These are phyloP conservation scores for Agriotes lineatus DNA, from an alignment of 2,888 invertebrate species.

Conservation along the genomic window DNA sequence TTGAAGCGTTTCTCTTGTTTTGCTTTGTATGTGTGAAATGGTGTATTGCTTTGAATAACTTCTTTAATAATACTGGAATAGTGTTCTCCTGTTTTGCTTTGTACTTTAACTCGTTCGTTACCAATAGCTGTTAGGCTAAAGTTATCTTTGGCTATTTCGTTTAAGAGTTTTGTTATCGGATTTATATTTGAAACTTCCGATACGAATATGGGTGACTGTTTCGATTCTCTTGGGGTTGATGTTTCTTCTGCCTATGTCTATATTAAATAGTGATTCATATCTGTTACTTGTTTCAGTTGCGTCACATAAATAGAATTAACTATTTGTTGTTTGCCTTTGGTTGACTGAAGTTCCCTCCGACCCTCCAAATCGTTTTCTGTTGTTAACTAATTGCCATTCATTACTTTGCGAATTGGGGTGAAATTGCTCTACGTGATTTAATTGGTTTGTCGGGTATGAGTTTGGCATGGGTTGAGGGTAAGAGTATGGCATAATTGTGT, in stretches of 20 bases:
- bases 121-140: conserved; percentile 13
- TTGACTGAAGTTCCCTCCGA: neutral
- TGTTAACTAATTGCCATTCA: neutral
- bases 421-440: too few relatives aligned
- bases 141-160: conserved; percentile 18
- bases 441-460: too few relatives aligned
- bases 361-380: neutral
- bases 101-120: conserved; percentile 13
- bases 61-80: conserved; percentile 17
- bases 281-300: neutral
- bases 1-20: too few relatives aligned
- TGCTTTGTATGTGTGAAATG: conserved; percentile 25
- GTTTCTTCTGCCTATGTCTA: neutral
- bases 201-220: conserved; percentile 15
- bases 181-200: conserved; percentile 27
- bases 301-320: neutral
- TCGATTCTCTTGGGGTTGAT: neutral
- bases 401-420: neutral
- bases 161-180: conserved; percentile 1
- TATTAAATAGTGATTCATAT: neutral
- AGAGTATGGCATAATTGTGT: too few relatives aligned
- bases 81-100: conserved; percentile 13
- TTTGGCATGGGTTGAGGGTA: too few relatives aligned
- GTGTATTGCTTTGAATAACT: conserved; percentile 2
- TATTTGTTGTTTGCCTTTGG: neutral